Evolutionary conservation across 2,113 vertebrate genomes (phyloP).

Genomic region (Menura novaehollandiae): DNA sequence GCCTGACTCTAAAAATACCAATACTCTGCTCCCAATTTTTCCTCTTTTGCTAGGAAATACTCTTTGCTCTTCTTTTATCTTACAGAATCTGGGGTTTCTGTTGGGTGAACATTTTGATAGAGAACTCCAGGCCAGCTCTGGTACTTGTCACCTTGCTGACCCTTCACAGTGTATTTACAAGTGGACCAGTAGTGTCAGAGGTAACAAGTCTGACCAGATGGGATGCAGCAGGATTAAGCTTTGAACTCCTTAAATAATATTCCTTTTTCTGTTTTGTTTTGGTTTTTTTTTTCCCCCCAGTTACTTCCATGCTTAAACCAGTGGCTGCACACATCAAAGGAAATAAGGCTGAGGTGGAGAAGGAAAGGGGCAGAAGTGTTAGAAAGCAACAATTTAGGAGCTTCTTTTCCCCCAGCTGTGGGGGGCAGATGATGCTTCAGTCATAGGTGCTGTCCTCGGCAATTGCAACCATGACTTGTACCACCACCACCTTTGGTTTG

Average conservation of each 20-base stretch:
- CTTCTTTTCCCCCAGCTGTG: not conserved
- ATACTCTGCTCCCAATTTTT: not conserved
- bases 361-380: not conserved
- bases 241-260: not conserved
- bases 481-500: not conserved
- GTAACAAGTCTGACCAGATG: not conserved
- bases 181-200: not conserved
- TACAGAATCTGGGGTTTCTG: not conserved
- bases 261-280: not conserved
- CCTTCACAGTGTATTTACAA: not conserved
- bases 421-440: not conserved
- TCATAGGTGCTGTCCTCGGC: not conserved
- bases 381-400: not conserved
- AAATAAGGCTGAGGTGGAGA: not conserved
- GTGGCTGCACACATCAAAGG: not conserved
- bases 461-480: fast-evolving
- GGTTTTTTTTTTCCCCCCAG: fast-evolving
- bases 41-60: not conserved
- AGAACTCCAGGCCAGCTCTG: not conserved
- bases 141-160: not conserved
- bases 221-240: not conserved
- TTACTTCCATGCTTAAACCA: not conserved
- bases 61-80: not conserved
- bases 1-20: not conserved
- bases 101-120: not conserved